A percentile compares a stretch with the other conserved stretches of the same genome.
phyloP scores from a whole-genome alignment of 2,113 vertebrate genomes.

The Cryptomyrus ogoouensis region DNA sequence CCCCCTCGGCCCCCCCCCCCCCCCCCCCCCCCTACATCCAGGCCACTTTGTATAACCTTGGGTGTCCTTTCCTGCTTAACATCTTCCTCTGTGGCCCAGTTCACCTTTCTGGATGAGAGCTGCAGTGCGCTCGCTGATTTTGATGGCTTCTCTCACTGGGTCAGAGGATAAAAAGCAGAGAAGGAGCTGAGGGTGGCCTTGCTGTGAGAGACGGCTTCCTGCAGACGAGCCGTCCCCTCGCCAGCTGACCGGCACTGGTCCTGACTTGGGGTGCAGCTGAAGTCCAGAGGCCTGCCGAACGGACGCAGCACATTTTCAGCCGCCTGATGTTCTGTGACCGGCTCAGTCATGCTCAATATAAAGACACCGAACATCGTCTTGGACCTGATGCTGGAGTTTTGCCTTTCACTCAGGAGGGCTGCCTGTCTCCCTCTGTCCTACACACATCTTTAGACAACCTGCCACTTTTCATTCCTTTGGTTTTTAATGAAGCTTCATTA shows the following conservation, averaged over 20 bases:
- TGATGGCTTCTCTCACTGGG: constrained; percentile 15
- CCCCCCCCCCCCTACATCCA: not conserved
- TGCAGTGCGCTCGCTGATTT: not conserved
- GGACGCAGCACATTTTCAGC: constrained; percentile 35
- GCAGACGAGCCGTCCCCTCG: not conserved
- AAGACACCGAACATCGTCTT: not conserved
- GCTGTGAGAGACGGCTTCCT: constrained; percentile 18
- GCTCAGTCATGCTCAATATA: constrained; percentile 36
- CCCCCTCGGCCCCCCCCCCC: too few relatives aligned
- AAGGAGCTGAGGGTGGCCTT: not conserved
- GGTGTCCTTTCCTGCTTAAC: not conserved
- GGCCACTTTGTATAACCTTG: not conserved
- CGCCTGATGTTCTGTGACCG: constrained; percentile 23
- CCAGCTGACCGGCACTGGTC: too few relatives aligned
- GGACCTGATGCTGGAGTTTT: constrained; percentile 4
- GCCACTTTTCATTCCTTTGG: not conserved
- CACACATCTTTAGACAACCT: not conserved
- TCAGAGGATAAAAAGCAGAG: not conserved
- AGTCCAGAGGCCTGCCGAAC: constrained; percentile 9
- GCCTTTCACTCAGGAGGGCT: not conserved
- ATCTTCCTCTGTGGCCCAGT: constrained; percentile 12
- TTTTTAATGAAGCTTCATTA: not conserved
- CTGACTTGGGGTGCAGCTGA: not conserved
- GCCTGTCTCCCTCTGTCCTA: not conserved
- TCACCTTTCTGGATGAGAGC: constrained; percentile 2